Evolutionary conservation across 2,797 vertebrate species (phyloP), one percentile per base, ranked within the genome.

Genomic region (Hypotaenidia okinawae): DNA sequence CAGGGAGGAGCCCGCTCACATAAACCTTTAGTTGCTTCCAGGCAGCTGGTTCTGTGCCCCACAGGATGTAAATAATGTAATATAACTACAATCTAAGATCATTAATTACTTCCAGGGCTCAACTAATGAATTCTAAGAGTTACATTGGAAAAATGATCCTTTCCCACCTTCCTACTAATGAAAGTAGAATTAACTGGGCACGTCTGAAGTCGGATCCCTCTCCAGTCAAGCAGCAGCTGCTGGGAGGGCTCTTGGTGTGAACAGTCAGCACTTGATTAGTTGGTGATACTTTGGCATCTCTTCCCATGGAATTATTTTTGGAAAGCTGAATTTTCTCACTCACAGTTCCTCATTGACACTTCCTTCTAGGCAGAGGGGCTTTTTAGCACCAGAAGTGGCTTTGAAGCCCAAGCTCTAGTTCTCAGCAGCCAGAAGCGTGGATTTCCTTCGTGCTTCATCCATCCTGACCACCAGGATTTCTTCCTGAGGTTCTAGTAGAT

Each of bases 31-130:
- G 30, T 51, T 81, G 80, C 64, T 64, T 67, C 91, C 84, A 61
- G 67, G 69, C 77, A 74, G 78, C 82, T 82, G 73, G 80, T 55
- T 90, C 80, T 61, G 52, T 49, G 94, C 87, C 84, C 95, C 37
- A 49, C 64, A 80, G 73, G 84, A 43, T 93, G 96, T 95, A 97
- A 96, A 97, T 87, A 92, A 35, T 82, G 91, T 96, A 93, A 89
- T 32, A 84, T 87, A 64, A 41, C 61, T 91, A 28, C 19, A 58
- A 83, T 70, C n/a, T 73, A 84, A 96, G 66, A 78, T 84, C 35
- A 43, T 96, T 93, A 74, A 62, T 94, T 76, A 43, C 96, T 89
- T 57, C 30, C 90, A 78, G 82, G 82, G 79, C 89, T 92, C 57
- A 61, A 80, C 90, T 90, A 33, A 85, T 80, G 94, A 94, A 49